These are phyloP conservation scores for Zeuzera pyrina DNA, from an alignment of 2,888 invertebrate species.

Conservation along the genomic window DNA sequence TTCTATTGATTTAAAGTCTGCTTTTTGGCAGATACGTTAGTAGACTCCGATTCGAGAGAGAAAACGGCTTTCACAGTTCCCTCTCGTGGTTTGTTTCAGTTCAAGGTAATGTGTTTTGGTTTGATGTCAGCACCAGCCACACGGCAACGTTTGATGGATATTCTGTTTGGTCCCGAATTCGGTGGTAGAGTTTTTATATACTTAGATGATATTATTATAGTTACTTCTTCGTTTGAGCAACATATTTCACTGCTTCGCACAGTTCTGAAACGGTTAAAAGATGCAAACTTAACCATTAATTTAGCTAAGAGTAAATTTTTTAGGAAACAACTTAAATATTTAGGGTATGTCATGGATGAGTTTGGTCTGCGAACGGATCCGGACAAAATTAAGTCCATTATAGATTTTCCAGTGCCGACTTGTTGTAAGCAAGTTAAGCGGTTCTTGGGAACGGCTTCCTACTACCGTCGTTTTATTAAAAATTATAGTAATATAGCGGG, in stretches of 20 bases:
- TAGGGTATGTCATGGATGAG: slow-evolving; percentile 15
- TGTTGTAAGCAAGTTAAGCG: too few species aligned
- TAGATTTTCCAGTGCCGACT: too few species aligned
- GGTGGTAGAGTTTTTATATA: not conserved
- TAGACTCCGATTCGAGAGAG: not conserved
- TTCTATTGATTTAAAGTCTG: not conserved
- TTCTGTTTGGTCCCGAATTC: not conserved
- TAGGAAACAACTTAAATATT: slow-evolving; percentile 3
- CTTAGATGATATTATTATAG: too few species aligned
- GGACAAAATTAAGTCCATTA: slow-evolving; percentile 5
- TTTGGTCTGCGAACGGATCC: slow-evolving; percentile 5
- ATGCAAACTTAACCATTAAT: slow-evolving; percentile 6
- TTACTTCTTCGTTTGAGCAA: too few species aligned
- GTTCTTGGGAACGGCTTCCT: too few species aligned
- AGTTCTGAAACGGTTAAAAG: too few species aligned
- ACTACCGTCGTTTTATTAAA: too few species aligned
- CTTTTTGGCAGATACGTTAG: not conserved
- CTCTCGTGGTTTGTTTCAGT: not conserved
- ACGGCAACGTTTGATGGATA: not conserved
- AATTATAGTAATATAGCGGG: too few species aligned
- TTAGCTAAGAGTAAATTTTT: slow-evolving; percentile 5
- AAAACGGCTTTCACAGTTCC: not conserved
- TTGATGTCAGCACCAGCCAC: not conserved
- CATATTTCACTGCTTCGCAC: too few species aligned
- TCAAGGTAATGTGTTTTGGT: not conserved